Conservation (phyloP, 2,888 invertebrate species). For the Ectropis crepuscularia region DNA sequence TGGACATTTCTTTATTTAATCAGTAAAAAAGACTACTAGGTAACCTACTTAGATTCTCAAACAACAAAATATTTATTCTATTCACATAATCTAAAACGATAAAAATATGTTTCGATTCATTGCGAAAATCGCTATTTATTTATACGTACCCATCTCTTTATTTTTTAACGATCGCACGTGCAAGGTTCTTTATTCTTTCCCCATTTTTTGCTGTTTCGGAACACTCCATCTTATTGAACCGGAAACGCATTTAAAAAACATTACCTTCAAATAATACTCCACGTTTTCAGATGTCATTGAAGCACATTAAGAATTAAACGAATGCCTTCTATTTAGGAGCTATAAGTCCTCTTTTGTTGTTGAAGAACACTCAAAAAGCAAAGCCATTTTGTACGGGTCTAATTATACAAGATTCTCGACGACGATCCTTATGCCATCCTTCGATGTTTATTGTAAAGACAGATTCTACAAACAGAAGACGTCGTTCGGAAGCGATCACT, state of each 20-base stretch:
- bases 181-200: slow-evolving; percentile 48
- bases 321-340: slow-evolving; percentile 63
- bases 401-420: slow-evolving; percentile 73
- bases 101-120: neutral
- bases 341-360: slow-evolving; percentile 76
- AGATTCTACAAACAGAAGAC: slow-evolving; percentile 76
- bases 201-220: slow-evolving; percentile 54
- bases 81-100: too few relatives aligned
- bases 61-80: too few relatives aligned
- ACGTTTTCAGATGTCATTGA: slow-evolving; percentile 67
- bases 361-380: slow-evolving; percentile 70
- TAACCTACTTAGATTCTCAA: too few relatives aligned
- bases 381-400: slow-evolving; percentile 70
- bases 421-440: slow-evolving; percentile 64
- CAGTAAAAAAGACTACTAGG: too few relatives aligned
- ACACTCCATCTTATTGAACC: slow-evolving; percentile 64
- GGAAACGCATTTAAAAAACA: slow-evolving; percentile 72
- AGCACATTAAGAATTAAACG: slow-evolving; percentile 67
- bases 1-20: too few relatives aligned
- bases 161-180: slow-evolving; percentile 51
- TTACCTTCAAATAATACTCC: slow-evolving; percentile 60
- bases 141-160: slow-evolving; percentile 16
- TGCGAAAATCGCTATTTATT: slow-evolving; percentile 26
- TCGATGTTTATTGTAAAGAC: slow-evolving; percentile 75
- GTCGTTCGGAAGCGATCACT: slow-evolving; percentile 72